phyloP scores from a whole-genome alignment of 2,888 invertebrate species.

The Automeris io region DNA sequence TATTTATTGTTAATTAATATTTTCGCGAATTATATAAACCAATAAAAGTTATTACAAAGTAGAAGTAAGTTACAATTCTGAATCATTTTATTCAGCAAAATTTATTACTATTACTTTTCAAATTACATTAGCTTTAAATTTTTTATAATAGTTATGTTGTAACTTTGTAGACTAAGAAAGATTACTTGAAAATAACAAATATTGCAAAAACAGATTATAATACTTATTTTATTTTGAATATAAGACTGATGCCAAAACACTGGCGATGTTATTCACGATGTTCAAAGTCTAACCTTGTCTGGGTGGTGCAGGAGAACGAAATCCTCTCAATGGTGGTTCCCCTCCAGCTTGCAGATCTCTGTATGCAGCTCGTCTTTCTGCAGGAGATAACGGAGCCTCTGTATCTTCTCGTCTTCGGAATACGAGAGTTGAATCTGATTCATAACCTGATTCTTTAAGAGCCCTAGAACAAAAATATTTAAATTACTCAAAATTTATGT shows the following conservation, averaged over 20 bases:
- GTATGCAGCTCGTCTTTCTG: conserved; percentile 91
- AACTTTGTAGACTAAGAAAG: no score
- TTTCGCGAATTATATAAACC: no score
- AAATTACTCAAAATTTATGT: no score
- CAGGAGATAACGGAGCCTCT: conserved; percentile 83
- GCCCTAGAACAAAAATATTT: no score
- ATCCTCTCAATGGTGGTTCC: conserved; percentile 94
- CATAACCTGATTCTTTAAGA: conserved; percentile 92
- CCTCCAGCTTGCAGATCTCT: conserved; percentile 94
- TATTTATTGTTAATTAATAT: no score
- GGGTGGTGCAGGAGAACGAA: conserved; percentile 91
- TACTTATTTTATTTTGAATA: not conserved
- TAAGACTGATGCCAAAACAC: not conserved
- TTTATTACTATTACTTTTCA: no score
- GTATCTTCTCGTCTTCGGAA: conserved; percentile 86
- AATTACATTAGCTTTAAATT: not conserved
- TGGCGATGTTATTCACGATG: not conserved
- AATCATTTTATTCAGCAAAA: no score
- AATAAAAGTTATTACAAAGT: no score
- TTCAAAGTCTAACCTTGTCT: conserved; percentile 44
- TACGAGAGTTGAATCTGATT: conserved; percentile 92
- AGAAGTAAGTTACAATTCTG: no score
- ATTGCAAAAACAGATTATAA: no score
- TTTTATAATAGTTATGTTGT: no score
- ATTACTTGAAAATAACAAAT: no score